Base-by-base conservation (phyloP, 2,888 invertebrate species). In the Smittia sp. region DNA sequence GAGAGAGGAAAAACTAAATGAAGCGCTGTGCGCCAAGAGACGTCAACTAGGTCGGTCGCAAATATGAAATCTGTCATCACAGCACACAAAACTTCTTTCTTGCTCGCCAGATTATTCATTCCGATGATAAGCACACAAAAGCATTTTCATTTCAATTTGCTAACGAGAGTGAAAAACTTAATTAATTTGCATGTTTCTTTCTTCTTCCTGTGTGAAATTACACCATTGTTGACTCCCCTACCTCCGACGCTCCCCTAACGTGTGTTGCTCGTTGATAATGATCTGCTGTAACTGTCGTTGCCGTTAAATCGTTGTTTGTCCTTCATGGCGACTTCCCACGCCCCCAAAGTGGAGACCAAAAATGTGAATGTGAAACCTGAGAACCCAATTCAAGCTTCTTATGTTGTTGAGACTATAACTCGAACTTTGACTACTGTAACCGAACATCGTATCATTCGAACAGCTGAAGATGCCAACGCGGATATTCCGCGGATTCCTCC, bases 341-440 rank as follows among this genome's bases (percentile, higher is more conserved):
- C 18, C 4, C 20, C 2, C 38, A 58, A 24, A 7, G 62, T 27
- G 9, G 20, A 6, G 25, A 62, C 15, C 2, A 32, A 32, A 62
- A 52, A 24, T 15, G 38, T 11, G 20, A 67, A 38, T 39, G 18
- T 39, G 72, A 41, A 54, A 54, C 39, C 41, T 65, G 73, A 63
- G 27, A 65, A 69, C 73, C 75, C 79, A 72, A 81, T 81, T 73
- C 85, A 58, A 58, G 58, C 85, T 78, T 83, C 85, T 73, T 87
- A 85, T 79, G 85, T 88, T 79, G 85, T 88, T 79, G 88, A 88
- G 81, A 88, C 88, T 76, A 86, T 88, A 79, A 70, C 69, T 39
- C n/a, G n/a, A n/a, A 88, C 88, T 77, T 87, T 88, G 87, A 88
- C 88, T 77, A 88, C 88, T 76, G 87, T 87, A 76, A 87, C 87